phyloP scores from a whole-genome alignment of 2,113 vertebrate species.

The Oncorhynchus gorbuscha region DNA sequence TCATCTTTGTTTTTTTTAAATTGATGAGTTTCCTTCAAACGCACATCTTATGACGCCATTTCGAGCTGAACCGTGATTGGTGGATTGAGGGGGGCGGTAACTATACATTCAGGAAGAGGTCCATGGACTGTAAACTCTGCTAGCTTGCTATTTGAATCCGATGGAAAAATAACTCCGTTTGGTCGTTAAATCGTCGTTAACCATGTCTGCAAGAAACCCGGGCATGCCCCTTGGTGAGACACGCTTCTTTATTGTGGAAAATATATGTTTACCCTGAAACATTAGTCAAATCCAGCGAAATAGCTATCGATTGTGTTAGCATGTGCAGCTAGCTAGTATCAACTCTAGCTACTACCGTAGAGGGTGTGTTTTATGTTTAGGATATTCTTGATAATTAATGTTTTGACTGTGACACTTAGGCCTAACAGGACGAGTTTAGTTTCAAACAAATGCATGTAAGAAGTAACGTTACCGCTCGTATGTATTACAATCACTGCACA shows the following conservation, averaged over 20 bases:
- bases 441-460: neutral
- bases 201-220: slow-evolving; percentile 54
- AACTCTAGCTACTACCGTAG: no score
- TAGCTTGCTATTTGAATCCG: neutral
- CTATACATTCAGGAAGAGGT: slow-evolving; percentile 18
- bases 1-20: neutral
- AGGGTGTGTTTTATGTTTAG: no score
- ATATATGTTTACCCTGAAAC: neutral
- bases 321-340: neutral
- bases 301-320: neutral
- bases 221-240: slow-evolving; percentile 53
- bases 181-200: neutral
- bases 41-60: neutral
- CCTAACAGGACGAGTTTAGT: no score
- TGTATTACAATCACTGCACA: neutral
- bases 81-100: neutral
- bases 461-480: neutral
- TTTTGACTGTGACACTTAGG: no score
- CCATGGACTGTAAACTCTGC: neutral
- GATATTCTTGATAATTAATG: no score
- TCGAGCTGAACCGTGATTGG: slow-evolving; percentile 4
- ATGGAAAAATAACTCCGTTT: neutral
- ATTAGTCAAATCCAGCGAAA: neutral
- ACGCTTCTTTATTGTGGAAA: neutral
- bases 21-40: neutral